These are phyloP conservation scores for Nothura maculosa DNA, from an alignment of 2,797 vertebrate genomes.

Conservation along the genomic window DNA sequence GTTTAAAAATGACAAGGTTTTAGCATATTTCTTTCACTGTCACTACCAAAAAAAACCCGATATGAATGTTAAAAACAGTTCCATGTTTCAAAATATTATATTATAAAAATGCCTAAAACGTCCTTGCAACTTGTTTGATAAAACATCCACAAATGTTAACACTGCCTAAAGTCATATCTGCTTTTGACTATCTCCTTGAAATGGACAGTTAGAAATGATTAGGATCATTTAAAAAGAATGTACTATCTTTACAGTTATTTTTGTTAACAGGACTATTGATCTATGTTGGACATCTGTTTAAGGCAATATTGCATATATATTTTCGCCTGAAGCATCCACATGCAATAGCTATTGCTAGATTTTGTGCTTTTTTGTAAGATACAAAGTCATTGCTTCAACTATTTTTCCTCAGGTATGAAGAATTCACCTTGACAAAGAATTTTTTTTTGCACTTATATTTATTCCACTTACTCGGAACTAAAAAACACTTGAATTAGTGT, in stretches of 20 bases:
- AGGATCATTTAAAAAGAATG: background rate
- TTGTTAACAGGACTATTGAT: background rate
- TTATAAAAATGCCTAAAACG: background rate
- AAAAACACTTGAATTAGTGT: background rate
- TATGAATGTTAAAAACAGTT: background rate
- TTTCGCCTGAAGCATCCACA: background rate
- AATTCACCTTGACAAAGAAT: background rate
- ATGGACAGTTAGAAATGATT: background rate
- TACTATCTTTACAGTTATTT: background rate
- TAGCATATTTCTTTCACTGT: background rate
- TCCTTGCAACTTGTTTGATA: background rate
- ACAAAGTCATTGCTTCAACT: background rate
- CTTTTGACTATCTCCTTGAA: background rate
- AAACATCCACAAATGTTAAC: background rate
- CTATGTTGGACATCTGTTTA: background rate
- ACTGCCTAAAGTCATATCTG: rapidly evolving
- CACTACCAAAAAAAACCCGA: background rate
- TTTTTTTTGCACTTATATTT: background rate
- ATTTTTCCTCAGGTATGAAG: background rate
- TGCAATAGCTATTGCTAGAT: background rate
- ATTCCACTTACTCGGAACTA: background rate
- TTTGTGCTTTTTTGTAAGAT: background rate
- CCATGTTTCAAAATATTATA: background rate
- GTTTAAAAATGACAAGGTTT: background rate
- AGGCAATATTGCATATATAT: background rate